Conservation (phyloP, 2,113 vertebrate species). For the Labeo catla region DNA sequence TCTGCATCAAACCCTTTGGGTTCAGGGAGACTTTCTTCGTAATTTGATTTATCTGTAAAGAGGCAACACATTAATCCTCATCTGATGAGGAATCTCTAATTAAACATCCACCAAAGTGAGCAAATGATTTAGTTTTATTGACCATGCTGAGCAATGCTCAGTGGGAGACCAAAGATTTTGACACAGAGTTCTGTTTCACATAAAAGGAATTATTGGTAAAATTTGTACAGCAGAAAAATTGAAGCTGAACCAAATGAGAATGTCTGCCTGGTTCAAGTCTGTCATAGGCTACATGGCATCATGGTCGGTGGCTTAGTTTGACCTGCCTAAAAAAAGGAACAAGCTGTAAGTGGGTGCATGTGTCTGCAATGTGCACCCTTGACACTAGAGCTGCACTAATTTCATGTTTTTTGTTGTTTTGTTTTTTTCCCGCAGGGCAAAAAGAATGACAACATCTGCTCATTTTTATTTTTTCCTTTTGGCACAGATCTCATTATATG, state of each 20-base stretch:
- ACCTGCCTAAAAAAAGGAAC: constrained; percentile 1
- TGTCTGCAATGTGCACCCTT: not conserved
- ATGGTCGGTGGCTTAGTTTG: not conserved
- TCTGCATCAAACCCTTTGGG: constrained; percentile 7
- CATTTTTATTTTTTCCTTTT: constrained; percentile 49
- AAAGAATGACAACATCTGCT: constrained; percentile 33
- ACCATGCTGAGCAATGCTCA: not conserved
- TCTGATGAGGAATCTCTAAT: not conserved
- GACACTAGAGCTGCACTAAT: not conserved
- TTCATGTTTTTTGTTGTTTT: not conserved
- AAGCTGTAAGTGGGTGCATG: constrained; percentile 11
- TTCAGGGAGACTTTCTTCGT: constrained; percentile 9
- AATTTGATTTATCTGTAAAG: constrained; percentile 40
- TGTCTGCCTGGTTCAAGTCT: not conserved
- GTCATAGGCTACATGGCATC: not conserved
- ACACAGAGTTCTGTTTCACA: constrained; percentile 1
- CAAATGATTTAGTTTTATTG: constrained; percentile 4
- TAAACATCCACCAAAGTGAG: not conserved
- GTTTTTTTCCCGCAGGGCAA: not conserved
- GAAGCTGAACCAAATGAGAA: not conserved
- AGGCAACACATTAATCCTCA: constrained; percentile 26
- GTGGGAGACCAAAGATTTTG: not conserved
- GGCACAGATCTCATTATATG: constrained; percentile 39
- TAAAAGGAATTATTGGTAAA: constrained; percentile 2
- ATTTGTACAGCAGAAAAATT: not conserved